Evolutionary conservation across 2,113 vertebrate genomes (phyloP), one percentile per base, ranked within the genome.

Genomic region (Otolemur garnettii): DNA sequence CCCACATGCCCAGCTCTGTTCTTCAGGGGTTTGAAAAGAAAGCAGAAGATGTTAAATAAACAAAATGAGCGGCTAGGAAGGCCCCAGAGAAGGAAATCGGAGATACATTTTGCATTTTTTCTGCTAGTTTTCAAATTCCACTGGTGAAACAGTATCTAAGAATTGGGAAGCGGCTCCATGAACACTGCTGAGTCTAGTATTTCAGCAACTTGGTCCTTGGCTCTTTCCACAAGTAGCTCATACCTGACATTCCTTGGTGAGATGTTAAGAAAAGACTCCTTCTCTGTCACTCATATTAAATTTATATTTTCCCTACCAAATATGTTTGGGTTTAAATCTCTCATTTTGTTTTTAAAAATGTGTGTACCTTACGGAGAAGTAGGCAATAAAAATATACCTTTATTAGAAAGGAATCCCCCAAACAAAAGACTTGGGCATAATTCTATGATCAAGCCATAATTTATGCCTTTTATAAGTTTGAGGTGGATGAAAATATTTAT

Each of bases 311-410:
- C 18, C 2, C 30, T 42, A 30, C 21, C 33, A 30, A 81, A 15
- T 85, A 75, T n/a, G 21, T 62, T 90, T 72, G n/a, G 26, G 22
- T 91, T 68, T 24, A 84, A 83, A 95, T 33, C 10, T 83, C 66
- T 71, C 42, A 30, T 45, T 87, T 80, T 30, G 2, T 60, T 30
- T 45, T 24, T 0, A 26, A 19, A 88, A 64, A 59, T 28, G 59
- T 89, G 72, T 57, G 2, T 89, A 53, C 68, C 22, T 87, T 88
- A 57, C 21, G 60, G 93, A 96, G 24, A 59, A 88, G 74, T 68
- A 81, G 7, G 10, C 57, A 79, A 83, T 74, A 81, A 90, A 97
- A 92, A 78, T 8, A 2, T 2, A 19, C 55, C 96, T 80, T 45
- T 69, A 60, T 42, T 92, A 89, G 13, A 12, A 11, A 50, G 60